Conservation (phyloP, 2,888 invertebrate species). For the Hydraecia micacea region DNA sequence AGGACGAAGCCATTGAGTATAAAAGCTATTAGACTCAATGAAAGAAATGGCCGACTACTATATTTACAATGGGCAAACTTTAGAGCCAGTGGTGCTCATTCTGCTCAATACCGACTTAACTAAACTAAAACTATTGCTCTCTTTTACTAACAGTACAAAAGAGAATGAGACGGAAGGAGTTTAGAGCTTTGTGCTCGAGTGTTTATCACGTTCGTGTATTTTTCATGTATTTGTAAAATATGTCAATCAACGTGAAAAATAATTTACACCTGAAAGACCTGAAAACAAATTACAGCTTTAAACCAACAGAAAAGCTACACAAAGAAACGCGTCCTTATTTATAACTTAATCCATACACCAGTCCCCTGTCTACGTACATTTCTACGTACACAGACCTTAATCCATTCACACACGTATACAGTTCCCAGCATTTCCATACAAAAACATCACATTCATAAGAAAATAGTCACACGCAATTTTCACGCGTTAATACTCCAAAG, state of each 20-base stretch:
- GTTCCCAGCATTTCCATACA: constrained; percentile 49
- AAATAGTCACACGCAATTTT: constrained; percentile 59
- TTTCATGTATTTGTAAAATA: neutral
- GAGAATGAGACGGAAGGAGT: neutral
- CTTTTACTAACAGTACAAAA: neutral
- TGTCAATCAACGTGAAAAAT: neutral
- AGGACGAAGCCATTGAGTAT: constrained; percentile 37
- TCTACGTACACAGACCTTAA: constrained; percentile 38
- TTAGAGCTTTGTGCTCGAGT: neutral
- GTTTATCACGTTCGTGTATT: neutral
- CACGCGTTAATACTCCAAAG: constrained; percentile 60
- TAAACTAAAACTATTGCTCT: constrained; percentile 8
- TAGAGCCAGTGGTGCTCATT: constrained; percentile 21
- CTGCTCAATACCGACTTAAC: constrained; percentile 1
- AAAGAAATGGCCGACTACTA: constrained; percentile 28
- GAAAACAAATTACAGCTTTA: constrained; percentile 21
- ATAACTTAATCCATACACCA: constrained; percentile 48
- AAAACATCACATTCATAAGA: constrained; percentile 56
- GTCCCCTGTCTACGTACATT: constrained; percentile 24
- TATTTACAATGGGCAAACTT: constrained; percentile 50
- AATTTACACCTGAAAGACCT: constrained; percentile 15
- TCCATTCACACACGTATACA: constrained; percentile 39
- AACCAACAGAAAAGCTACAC: constrained; percentile 47
- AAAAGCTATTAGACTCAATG: constrained; percentile 53
- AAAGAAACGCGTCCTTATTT: constrained; percentile 40